These are phyloP conservation scores for Phoxinus phoxinus DNA, from an alignment of 2,113 vertebrate genomes.

Conservation along the genomic window DNA sequence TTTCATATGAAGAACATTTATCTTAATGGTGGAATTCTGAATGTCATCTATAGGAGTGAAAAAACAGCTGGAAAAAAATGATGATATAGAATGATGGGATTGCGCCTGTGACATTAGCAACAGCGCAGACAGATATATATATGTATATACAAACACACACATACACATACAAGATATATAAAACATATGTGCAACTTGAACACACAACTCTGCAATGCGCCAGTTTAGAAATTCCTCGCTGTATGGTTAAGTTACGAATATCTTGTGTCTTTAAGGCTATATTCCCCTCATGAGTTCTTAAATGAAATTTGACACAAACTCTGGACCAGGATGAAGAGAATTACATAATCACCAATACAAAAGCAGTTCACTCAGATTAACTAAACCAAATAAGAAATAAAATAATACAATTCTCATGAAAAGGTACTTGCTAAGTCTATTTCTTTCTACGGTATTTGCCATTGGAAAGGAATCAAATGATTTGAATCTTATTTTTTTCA, in stretches of 20 bases:
- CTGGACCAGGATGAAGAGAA: not conserved
- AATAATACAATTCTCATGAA: not conserved
- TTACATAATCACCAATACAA: not conserved
- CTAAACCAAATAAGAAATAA: not conserved
- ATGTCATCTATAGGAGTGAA: slow-evolving; percentile 20
- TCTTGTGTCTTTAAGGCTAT: slow-evolving; percentile 2
- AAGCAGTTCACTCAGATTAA: not conserved
- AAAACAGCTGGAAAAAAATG: not conserved
- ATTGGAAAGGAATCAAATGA: not conserved
- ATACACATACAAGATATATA: not conserved
- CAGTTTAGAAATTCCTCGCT: not conserved
- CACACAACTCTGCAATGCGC: not conserved
- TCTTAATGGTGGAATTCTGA: slow-evolving; percentile 23
- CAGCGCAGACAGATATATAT: not conserved
- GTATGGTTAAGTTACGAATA: not conserved
- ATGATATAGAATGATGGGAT: slow-evolving; percentile 11
- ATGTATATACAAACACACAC: no score
- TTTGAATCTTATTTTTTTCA: no score
- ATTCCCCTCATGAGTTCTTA: not conserved
- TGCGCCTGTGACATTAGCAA: slow-evolving; percentile 8
- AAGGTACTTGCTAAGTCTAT: not conserved
- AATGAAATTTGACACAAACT: not conserved
- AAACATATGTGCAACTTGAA: not conserved
- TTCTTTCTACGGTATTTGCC: not conserved
- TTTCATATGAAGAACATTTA: slow-evolving; percentile 34